These are phyloP conservation scores for Hedya salicella DNA, from an alignment of 2,888 invertebrate genomes.

Conservation along the genomic window DNA sequence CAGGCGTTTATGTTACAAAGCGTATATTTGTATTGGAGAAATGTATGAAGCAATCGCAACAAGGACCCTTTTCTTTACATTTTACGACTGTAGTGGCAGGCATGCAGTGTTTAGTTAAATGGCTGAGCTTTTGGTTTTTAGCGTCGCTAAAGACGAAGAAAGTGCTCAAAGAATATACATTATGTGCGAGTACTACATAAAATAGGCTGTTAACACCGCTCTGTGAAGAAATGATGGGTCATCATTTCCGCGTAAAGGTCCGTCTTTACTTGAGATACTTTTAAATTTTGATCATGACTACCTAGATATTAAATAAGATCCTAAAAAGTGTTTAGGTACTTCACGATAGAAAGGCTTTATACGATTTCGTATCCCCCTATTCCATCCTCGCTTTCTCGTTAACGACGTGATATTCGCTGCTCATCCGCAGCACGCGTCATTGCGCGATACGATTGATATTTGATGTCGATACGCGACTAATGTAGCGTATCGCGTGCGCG, in stretches of 20 bases:
- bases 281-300: too few relatives aligned
- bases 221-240: too few relatives aligned
- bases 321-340: too few relatives aligned
- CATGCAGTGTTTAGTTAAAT: slow-evolving; percentile 6
- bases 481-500: slow-evolving; percentile 56
- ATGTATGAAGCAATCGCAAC: not conserved
- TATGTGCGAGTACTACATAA: not conserved
- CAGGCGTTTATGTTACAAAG: not conserved
- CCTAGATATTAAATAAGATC: too few relatives aligned
- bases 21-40: not conserved
- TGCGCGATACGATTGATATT: slow-evolving; percentile 58
- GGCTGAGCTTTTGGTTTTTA: slow-evolving; percentile 12
- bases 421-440: slow-evolving; percentile 9
- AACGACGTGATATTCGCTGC: slow-evolving; percentile 4
- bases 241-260: too few relatives aligned
- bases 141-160: slow-evolving; percentile 1
- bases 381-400: not conserved
- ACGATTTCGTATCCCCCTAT: not conserved
- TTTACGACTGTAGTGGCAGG: slow-evolving; percentile 1
- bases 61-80: not conserved
- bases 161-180: slow-evolving; percentile 7
- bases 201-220: not conserved
- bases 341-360: not conserved
- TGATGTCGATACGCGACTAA: slow-evolving; percentile 62
- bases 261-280: too few relatives aligned